Percentiles rank a stretch among this genome's conserved stretches.
Conservation (phyloP, 2,888 invertebrate species). For the Netelia melanura region DNA sequence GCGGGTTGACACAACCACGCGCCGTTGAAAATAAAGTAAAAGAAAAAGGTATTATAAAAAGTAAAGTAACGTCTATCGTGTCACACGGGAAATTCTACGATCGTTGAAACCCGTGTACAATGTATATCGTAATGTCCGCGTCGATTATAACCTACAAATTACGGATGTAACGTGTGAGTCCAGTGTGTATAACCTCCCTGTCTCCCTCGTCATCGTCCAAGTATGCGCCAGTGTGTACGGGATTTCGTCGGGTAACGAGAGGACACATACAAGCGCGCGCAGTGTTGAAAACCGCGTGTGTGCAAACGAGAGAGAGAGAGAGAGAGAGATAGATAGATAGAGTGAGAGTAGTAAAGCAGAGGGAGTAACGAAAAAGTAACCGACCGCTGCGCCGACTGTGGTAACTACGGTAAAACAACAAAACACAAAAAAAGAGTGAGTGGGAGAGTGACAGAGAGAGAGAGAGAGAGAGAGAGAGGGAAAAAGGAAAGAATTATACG, state of each 20-base stretch:
- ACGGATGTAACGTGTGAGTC: background rate
- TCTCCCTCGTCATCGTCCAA: too few relatives aligned
- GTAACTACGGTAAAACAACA: slow-evolving; percentile 16
- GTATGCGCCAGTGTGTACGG: too few relatives aligned
- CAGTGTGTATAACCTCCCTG: slow-evolving; percentile 6
- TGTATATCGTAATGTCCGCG: too few relatives aligned
- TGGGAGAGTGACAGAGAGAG: background rate
- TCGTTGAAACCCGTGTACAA: background rate
- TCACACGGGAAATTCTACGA: background rate
- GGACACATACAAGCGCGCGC: background rate
- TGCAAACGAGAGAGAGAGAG: slow-evolving; percentile 36
- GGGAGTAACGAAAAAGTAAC: slow-evolving; percentile 1
- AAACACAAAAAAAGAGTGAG: slow-evolving; percentile 20
- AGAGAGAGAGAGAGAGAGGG: background rate
- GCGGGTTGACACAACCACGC: slow-evolving; percentile 49
- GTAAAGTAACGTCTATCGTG: background rate
- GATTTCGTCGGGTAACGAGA: slow-evolving; percentile 1
- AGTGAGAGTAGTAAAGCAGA: slow-evolving; percentile 23
- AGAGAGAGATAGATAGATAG: slow-evolving; percentile 32
- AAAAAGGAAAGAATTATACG: slow-evolving; percentile 9
- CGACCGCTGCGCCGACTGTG: background rate
- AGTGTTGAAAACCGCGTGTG: background rate
- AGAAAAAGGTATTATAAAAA: background rate
- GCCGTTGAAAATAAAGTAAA: slow-evolving; percentile 3
- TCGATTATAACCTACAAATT: background rate